phyloP scores from a whole-genome alignment of 2,888 invertebrate genomes.

The Scrobipalpa atriplicella region DNA sequence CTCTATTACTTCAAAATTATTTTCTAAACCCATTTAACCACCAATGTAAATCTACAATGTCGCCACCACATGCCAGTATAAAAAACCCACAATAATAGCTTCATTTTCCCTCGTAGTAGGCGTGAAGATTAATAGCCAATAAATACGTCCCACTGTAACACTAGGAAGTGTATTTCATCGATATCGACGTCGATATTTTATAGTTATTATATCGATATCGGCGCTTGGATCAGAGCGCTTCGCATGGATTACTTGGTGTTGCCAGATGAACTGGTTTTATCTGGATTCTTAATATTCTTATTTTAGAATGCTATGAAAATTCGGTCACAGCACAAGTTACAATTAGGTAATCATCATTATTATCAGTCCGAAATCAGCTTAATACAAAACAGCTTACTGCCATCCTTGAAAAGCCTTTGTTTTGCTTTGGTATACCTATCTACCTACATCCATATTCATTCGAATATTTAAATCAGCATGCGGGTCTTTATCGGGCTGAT shows the following conservation, averaged over 20 bases:
- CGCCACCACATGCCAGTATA: background rate
- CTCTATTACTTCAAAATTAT: too few species aligned
- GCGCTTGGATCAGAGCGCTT: slow-evolving; percentile 27
- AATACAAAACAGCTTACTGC: too few species aligned
- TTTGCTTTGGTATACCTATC: too few species aligned
- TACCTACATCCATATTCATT: too few species aligned
- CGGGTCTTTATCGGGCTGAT: too few species aligned
- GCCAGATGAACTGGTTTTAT: background rate
- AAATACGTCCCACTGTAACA: slow-evolving; percentile 33
- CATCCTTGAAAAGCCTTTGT: too few species aligned
- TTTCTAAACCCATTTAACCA: background rate
- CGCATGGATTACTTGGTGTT: background rate
- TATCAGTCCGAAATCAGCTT: too few species aligned
- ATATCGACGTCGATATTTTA: slow-evolving; percentile 33
- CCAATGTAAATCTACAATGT: background rate
- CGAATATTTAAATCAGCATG: too few species aligned
- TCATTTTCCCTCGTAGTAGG: slow-evolving; percentile 33
- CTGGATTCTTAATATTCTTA: background rate
- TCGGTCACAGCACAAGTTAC: too few species aligned
- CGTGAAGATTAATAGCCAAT: slow-evolving; percentile 45
- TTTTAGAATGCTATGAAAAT: too few species aligned
- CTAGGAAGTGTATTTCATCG: slow-evolving; percentile 32
- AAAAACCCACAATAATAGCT: slow-evolving; percentile 3
- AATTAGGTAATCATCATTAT: too few species aligned
- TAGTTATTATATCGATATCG: slow-evolving; percentile 33